Evolutionary conservation across 2,113 vertebrate species (phyloP).

Genomic region (Oostethus manadensis): DNA sequence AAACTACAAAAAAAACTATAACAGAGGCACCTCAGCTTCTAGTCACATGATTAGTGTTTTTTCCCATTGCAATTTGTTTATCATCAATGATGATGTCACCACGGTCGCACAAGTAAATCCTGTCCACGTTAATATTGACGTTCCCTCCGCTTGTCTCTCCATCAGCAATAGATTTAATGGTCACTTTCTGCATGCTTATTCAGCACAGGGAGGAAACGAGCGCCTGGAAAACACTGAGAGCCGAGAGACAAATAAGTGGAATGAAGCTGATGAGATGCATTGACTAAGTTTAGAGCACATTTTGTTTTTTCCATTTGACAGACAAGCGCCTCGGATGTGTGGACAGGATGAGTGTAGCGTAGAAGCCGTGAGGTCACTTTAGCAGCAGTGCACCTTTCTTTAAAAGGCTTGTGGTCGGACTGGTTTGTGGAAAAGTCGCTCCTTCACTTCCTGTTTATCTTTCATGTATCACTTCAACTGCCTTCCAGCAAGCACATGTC

Average conservation of each 20-base stretch:
- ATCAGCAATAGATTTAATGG: slow-evolving; percentile 74
- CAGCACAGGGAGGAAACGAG: slow-evolving; percentile 60
- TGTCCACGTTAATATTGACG: slow-evolving; percentile 59
- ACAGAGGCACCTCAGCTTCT: no score
- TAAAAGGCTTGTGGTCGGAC: slow-evolving; percentile 30
- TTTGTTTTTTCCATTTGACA: slow-evolving; percentile 50
- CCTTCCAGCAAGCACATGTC: neutral
- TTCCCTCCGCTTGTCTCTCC: slow-evolving; percentile 55
- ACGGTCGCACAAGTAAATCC: slow-evolving; percentile 39
- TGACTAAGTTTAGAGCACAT: slow-evolving; percentile 47
- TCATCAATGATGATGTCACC: slow-evolving; percentile 36
- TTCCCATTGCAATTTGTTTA: neutral
- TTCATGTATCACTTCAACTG: slow-evolving; percentile 19
- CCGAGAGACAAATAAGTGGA: slow-evolving; percentile 50
- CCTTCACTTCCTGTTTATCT: slow-evolving; percentile 42
- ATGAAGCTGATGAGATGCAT: slow-evolving; percentile 51
- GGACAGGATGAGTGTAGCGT: slow-evolving; percentile 28
- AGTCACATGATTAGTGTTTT: neutral
- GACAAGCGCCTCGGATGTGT: slow-evolving; percentile 44
- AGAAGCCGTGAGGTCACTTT: slow-evolving; percentile 17
- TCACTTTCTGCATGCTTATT: slow-evolving; percentile 64
- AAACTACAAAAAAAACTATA: no score
- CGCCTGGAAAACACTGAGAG: slow-evolving; percentile 62
- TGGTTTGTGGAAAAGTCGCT: slow-evolving; percentile 15
- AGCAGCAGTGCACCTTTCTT: neutral